Conservation (phyloP, 2,888 invertebrate species). For the Cenopis cana region DNA sequence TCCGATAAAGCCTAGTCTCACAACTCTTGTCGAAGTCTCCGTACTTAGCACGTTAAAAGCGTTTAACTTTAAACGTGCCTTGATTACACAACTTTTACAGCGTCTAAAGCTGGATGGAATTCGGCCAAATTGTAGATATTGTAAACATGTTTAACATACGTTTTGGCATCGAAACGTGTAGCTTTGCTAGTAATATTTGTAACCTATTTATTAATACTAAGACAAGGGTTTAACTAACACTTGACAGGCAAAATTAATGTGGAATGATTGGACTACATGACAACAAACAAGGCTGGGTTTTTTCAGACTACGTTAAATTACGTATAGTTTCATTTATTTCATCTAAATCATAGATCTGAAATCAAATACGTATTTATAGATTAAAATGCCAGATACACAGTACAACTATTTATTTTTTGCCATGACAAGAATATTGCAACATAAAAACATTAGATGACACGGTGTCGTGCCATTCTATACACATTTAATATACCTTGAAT, state of each 20-base stretch:
- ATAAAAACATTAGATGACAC: background rate
- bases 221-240: background rate
- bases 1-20: background rate
- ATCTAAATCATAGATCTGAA: too few relatives aligned
- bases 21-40: background rate
- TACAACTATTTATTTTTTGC: too few relatives aligned
- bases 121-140: slow-evolving; percentile 7
- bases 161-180: background rate
- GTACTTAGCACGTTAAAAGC: background rate
- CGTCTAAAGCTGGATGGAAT: slow-evolving; percentile 4
- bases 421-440: too few relatives aligned
- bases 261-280: background rate
- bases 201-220: slow-evolving; percentile 4
- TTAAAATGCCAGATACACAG: too few relatives aligned
- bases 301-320: too few relatives aligned
- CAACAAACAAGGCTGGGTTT: too few relatives aligned
- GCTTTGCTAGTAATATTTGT: background rate
- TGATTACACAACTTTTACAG: slow-evolving; percentile 4
- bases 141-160: background rate
- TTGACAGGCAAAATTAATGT: background rate
- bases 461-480: background rate
- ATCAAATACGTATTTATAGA: too few relatives aligned
- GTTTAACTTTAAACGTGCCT: background rate
- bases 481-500: background rate
- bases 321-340: too few relatives aligned